These are phyloP conservation scores for Caenorhabditis plicata DNA, from an alignment of 2,888 invertebrate genomes.

Conservation along the genomic window DNA sequence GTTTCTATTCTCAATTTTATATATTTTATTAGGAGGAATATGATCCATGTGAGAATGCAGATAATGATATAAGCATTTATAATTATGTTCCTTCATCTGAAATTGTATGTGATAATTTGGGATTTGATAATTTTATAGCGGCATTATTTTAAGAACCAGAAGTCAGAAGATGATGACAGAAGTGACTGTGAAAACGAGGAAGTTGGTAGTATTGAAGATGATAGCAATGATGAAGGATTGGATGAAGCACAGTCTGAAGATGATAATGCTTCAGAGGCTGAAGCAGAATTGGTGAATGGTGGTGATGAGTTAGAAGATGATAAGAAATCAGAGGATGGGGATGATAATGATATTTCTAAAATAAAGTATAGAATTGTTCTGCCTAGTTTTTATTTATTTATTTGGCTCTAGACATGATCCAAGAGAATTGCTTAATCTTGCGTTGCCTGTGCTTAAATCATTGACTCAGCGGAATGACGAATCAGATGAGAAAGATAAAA, in stretches of 20 bases:
- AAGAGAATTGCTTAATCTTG: slow-evolving; percentile 26
- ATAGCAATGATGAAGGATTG: slow-evolving; percentile 6
- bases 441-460: slow-evolving; percentile 25
- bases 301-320: slow-evolving; percentile 8
- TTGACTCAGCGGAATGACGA: slow-evolving; percentile 5
- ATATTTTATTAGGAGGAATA: slow-evolving; percentile 24
- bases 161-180: neutral
- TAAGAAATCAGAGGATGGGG: neutral
- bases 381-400: no score
- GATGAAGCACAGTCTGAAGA: slow-evolving; percentile 7
- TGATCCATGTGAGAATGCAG: slow-evolving; percentile 22
- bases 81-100: slow-evolving; percentile 26
- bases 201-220: slow-evolving; percentile 4
- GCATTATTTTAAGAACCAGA: neutral
- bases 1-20: no score
- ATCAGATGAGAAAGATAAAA: slow-evolving; percentile 1
- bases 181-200: neutral
- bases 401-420: slow-evolving; percentile 5
- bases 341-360: neutral
- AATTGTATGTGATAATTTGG: neutral
- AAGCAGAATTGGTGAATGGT: slow-evolving; percentile 7
- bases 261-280: slow-evolving; percentile 15
- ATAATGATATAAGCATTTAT: slow-evolving; percentile 1
- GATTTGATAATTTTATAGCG: neutral
- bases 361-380: neutral